These are phyloP conservation scores for Coregonus sp. DNA, from an alignment of 2,797 vertebrate species.

Conservation along the genomic window DNA sequence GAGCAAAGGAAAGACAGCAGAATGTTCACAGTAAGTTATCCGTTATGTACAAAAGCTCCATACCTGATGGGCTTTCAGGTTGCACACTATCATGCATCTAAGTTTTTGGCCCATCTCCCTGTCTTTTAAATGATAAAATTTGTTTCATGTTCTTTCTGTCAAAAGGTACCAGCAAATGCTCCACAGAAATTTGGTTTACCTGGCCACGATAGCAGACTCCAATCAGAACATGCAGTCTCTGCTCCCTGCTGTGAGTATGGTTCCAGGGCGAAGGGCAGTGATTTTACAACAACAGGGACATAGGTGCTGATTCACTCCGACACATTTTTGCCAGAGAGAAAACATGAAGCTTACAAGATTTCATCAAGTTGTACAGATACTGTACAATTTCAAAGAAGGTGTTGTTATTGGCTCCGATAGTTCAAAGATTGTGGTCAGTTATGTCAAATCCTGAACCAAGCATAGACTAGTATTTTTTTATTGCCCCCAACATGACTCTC, in stretches of 20 bases:
- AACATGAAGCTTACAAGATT: background rate
- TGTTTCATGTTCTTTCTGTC: conserved; percentile 16
- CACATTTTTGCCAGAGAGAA: background rate
- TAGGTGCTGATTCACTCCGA: background rate
- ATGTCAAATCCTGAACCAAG: background rate
- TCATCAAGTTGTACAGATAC: background rate
- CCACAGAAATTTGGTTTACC: conserved; percentile 97
- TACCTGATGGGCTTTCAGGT: background rate
- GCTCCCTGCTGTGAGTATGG: conserved; percentile 94
- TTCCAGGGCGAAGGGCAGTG: background rate
- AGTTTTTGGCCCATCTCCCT: no score
- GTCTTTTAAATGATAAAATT: no score
- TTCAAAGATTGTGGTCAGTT: background rate
- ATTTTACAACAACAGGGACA: background rate
- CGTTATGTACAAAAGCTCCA: background rate
- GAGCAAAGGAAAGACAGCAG: conserved; percentile 98
- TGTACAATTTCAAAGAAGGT: background rate
- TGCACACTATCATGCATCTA: background rate
- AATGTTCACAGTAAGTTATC: conserved; percentile 96
- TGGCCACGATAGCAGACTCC: conserved; percentile 99
- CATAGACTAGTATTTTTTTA: background rate
- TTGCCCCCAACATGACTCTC: background rate
- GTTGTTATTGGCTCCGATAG: no score
- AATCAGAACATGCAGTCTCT: conserved; percentile 99
- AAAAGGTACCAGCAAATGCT: conserved; percentile 97